phyloP scores from a whole-genome alignment of 2,797 vertebrate species.

The Halcyon smyrnensis region DNA sequence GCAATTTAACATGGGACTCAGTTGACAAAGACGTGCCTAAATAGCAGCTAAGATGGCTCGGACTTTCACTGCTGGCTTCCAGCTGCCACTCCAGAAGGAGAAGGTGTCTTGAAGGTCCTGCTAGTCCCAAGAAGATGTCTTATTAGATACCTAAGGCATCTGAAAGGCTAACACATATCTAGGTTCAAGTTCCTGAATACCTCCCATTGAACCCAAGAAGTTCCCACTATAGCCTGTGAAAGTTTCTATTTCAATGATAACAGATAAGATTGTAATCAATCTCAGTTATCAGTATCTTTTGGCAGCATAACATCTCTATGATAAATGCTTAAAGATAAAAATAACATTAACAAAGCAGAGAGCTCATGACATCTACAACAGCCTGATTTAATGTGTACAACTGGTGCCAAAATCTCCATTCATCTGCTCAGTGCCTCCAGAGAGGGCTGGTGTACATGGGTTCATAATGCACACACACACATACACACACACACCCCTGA shows the following conservation, averaged over 20 bases:
- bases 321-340: background rate
- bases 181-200: background rate
- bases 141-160: background rate
- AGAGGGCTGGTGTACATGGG: background rate
- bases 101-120: background rate
- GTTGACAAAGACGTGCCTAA: background rate
- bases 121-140: background rate
- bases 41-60: background rate
- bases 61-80: background rate
- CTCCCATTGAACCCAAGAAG: background rate
- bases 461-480: background rate
- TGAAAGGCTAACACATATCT: background rate
- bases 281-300: background rate
- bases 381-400: background rate
- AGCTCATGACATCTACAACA: background rate
- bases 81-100: background rate
- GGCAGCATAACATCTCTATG: background rate
- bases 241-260: background rate
- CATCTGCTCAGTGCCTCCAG: background rate
- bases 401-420: background rate
- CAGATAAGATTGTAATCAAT: background rate
- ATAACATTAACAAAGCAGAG: background rate
- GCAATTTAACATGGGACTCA: background rate
- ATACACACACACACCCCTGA: background rate
- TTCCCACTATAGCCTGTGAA: background rate